Evolutionary conservation across 2,888 invertebrate genomes (phyloP).

Genomic region (Argyresthia goedartella): DNA sequence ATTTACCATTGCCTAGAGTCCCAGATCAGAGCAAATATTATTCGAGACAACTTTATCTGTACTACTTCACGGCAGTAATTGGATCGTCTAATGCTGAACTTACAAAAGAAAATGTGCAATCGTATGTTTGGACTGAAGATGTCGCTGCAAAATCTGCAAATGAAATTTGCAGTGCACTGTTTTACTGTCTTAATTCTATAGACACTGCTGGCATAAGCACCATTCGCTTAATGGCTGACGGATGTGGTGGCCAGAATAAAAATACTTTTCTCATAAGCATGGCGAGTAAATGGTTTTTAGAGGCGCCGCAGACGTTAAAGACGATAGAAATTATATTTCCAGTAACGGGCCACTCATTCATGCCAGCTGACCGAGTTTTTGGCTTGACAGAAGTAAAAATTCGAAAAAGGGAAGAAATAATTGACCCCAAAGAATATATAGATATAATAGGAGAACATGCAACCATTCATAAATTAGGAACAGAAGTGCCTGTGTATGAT

Average conservation of each 20-base stretch:
- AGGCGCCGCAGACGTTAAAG: background rate
- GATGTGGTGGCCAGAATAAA: constrained; percentile 5
- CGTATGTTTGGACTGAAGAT: constrained; percentile 12
- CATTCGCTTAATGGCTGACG: constrained; percentile 1
- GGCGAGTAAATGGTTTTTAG: background rate
- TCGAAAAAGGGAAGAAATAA: background rate
- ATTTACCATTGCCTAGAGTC: constrained; percentile 8
- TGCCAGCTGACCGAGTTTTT: constrained; percentile 3
- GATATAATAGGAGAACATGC: no score
- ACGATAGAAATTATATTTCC: constrained; percentile 3
- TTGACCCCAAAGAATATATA: background rate
- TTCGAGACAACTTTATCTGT: constrained; percentile 8
- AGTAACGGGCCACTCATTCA: background rate
- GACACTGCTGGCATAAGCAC: background rate
- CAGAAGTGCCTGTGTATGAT: no score
- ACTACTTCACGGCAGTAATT: constrained; percentile 10
- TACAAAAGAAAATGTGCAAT: constrained; percentile 8
- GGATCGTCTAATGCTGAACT: background rate
- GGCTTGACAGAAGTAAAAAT: constrained; percentile 1
- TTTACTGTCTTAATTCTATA: constrained; percentile 6
- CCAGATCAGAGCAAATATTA: constrained; percentile 9
- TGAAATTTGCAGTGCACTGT: constrained; percentile 7
- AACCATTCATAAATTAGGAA: no score
- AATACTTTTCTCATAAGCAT: background rate
- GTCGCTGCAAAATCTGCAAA: background rate